phyloP scores from a whole-genome alignment of 2,888 invertebrate species.

The Drosophila diplacantha region DNA sequence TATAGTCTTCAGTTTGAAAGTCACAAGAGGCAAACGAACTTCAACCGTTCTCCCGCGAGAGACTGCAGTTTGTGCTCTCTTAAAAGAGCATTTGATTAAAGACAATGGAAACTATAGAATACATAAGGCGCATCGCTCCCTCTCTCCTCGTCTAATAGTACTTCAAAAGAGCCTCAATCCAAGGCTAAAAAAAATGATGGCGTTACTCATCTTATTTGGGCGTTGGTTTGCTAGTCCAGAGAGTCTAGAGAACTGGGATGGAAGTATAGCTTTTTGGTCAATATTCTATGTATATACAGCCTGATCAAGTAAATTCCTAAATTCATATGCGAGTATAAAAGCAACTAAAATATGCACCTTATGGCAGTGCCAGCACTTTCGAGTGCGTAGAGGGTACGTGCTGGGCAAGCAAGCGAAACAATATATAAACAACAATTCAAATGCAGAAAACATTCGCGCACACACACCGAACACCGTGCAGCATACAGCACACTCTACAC shows the following conservation, averaged over 20 bases:
- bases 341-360: neutral
- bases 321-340: neutral
- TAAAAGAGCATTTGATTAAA: neutral
- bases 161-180: too few relatives aligned
- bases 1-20: neutral
- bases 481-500: slow-evolving; percentile 5
- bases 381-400: neutral
- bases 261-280: too few relatives aligned
- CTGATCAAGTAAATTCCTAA: too few relatives aligned
- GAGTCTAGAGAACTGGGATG: neutral
- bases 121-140: neutral
- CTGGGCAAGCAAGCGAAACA: slow-evolving; percentile 13
- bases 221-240: neutral
- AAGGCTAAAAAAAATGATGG: neutral
- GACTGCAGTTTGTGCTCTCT: neutral
- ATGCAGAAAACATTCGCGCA: slow-evolving; percentile 24
- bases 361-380: neutral
- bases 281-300: too few relatives aligned
- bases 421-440: slow-evolving; percentile 35
- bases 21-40: too few relatives aligned
- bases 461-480: slow-evolving; percentile 5
- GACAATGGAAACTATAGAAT: neutral
- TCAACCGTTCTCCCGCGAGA: neutral
- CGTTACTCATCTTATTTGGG: neutral
- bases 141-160: too few relatives aligned